Percentiles rank a stretch among this genome's conserved stretches.
Evolutionary conservation across 2,888 invertebrate genomes (phyloP).

Genomic region (Gasteruption jaculator): DNA sequence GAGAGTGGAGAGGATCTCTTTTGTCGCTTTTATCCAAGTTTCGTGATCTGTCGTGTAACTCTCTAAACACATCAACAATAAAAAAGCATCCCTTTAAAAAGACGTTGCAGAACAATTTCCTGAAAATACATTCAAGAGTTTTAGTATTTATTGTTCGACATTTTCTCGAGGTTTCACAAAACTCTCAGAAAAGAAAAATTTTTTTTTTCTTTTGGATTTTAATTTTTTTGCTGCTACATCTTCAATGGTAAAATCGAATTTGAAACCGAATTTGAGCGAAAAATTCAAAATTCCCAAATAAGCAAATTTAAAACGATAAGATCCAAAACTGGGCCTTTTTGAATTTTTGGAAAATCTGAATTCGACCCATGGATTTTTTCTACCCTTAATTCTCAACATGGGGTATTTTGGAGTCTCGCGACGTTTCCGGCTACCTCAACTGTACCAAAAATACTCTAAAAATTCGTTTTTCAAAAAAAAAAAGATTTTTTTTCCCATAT

Average conservation of each 20-base stretch:
- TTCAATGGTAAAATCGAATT: not conserved
- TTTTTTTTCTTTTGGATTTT: not conserved
- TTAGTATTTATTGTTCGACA: conserved; percentile 1
- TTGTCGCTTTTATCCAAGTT: conserved; percentile 41
- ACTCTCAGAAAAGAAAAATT: not conserved
- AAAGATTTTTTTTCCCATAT: conserved; percentile 2
- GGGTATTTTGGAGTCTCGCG: no score
- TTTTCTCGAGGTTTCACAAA: not conserved
- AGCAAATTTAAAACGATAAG: no score
- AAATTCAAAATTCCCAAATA: no score
- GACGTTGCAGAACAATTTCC: not conserved
- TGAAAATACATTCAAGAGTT: not conserved
- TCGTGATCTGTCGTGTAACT: conserved; percentile 37
- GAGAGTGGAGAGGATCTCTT: conserved; percentile 39
- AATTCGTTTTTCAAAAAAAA: not conserved
- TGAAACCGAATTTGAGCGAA: no score
- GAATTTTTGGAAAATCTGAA: no score
- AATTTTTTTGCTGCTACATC: not conserved
- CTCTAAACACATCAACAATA: no score
- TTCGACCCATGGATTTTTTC: no score
- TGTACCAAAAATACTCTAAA: no score
- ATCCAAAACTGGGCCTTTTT: no score
- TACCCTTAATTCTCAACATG: no score
- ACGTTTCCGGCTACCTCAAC: no score
- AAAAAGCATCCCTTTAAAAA: not conserved